These are phyloP conservation scores for Rissa tridactyla DNA, from an alignment of 2,113 vertebrate species.

Conservation along the genomic window DNA sequence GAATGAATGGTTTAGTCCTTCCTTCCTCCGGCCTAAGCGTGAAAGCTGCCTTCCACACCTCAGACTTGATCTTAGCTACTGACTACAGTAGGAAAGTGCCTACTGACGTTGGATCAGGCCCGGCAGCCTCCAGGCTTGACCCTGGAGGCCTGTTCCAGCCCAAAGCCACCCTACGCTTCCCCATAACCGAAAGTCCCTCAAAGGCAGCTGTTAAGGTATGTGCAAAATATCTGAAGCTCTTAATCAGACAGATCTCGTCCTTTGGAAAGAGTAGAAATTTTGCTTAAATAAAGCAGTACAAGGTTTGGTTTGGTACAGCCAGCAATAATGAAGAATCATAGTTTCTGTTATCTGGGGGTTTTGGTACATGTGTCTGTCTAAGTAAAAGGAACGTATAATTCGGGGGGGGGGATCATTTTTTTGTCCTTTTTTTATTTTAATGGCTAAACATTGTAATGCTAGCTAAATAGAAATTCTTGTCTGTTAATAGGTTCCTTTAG, in stretches of 20 bases:
- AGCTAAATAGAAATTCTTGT: slow-evolving; percentile 80
- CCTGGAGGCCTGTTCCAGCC: background rate
- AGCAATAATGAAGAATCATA: background rate
- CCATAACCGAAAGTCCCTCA: background rate
- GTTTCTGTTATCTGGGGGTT: background rate
- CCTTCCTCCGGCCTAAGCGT: background rate
- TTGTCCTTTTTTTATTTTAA: slow-evolving; percentile 71
- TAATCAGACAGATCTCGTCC: background rate
- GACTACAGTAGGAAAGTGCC: background rate
- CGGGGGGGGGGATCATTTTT: slow-evolving; percentile 7
- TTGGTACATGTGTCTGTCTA: background rate
- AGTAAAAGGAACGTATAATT: slow-evolving; percentile 17
- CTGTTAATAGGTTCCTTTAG: slow-evolving; percentile 77
- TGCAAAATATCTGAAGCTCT: background rate
- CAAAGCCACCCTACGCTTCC: background rate
- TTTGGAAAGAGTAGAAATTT: background rate
- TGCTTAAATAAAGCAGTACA: background rate
- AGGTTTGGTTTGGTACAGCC: background rate
- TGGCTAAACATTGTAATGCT: slow-evolving; percentile 77
- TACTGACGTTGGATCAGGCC: background rate
- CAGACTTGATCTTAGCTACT: background rate
- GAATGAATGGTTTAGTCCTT: slow-evolving; percentile 26
- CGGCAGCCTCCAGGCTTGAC: background rate
- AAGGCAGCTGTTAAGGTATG: background rate
- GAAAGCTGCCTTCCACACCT: background rate